Base-by-base conservation (phyloP, 2,888 invertebrate species). In the Amphipoea oculea region DNA sequence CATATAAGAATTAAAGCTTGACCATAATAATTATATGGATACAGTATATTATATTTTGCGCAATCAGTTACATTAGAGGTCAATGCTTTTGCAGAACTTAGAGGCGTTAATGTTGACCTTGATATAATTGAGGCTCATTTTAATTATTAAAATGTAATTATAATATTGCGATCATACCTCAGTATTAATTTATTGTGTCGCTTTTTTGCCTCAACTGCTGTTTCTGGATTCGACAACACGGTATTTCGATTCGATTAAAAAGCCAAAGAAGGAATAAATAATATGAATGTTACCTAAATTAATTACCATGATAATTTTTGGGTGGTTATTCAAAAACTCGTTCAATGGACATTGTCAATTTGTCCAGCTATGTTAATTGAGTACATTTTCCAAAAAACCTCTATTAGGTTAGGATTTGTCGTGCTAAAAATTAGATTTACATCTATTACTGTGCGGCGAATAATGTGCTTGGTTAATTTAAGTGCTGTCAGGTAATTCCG, bases 101-200 rank as follows among this genome's bases (percentile, higher is more conserved):
- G 68, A 72, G 57, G 76, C 73, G 62, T 84, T 75, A 67, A 85
- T 84, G 36, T 87, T 81, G 85, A 83, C 87, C 89, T 90, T 90
- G 82, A 91, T 91, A 83, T 85, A 82, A 91, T 91, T 89, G 86
- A 90, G 90, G 90, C 86, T 88, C 80, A 84, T 88, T 81, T 81
- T 79, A 79, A 86, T 83, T 73, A 86, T 82, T 84, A 74, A 78
- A 76, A 73, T 81, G 68, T 86, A 78, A 86, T 87, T 81, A 80
- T 89, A 88, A 80, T 89, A 88, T 83, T 84, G 81, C 86, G 79
- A 86, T 82, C 73, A 74, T 90, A 91, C 87, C 90, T 91, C 92
- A 91, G 91, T 92, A 92, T 92, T 92, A 91, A 87, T 88, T 89
- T 92, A 89, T 89, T 89, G 80, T 85, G 72, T 87, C 84, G 84